These are phyloP conservation scores for Hypomesus transpacificus DNA, from an alignment of 2,113 vertebrate species.

Conservation along the genomic window DNA sequence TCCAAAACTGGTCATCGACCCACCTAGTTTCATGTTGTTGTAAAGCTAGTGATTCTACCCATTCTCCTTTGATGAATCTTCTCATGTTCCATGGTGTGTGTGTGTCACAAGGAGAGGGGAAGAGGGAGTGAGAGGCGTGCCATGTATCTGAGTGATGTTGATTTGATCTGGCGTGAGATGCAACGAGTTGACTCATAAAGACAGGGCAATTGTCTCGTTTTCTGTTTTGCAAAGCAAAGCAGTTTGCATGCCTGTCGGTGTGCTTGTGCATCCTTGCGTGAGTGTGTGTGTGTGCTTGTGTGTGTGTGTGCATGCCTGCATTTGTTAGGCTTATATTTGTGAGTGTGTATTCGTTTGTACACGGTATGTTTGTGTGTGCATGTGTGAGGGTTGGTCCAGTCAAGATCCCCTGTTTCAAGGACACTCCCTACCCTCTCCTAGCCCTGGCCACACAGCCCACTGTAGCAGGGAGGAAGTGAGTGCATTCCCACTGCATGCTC, in stretches of 20 bases:
- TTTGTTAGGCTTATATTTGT: background rate
- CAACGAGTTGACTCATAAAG: slow-evolving; percentile 12
- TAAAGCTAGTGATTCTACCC: too few relatives aligned
- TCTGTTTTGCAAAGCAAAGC: slow-evolving; percentile 15
- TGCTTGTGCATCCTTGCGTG: background rate
- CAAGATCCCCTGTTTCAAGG: background rate
- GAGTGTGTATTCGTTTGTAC: slow-evolving; percentile 1
- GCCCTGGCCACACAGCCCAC: background rate
- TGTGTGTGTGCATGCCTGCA: background rate
- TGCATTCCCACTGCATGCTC: slow-evolving; percentile 6
- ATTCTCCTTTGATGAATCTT: background rate
- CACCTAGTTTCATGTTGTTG: too few relatives aligned
- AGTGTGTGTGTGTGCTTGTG: background rate
- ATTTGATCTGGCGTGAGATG: slow-evolving; percentile 3
- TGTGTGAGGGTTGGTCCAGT: background rate
- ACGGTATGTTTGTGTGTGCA: background rate
- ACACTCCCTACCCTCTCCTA: background rate
- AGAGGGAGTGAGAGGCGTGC: background rate
- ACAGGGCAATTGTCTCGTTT: slow-evolving; percentile 1
- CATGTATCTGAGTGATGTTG: background rate
- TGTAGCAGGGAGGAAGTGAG: background rate
- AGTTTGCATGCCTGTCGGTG: background rate
- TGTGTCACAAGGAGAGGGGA: background rate
- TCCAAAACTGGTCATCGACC: too few relatives aligned
- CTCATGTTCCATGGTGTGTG: background rate